Conservation (phyloP, 1,140 invertebrate species). For the Conus betulinus region DNA sequence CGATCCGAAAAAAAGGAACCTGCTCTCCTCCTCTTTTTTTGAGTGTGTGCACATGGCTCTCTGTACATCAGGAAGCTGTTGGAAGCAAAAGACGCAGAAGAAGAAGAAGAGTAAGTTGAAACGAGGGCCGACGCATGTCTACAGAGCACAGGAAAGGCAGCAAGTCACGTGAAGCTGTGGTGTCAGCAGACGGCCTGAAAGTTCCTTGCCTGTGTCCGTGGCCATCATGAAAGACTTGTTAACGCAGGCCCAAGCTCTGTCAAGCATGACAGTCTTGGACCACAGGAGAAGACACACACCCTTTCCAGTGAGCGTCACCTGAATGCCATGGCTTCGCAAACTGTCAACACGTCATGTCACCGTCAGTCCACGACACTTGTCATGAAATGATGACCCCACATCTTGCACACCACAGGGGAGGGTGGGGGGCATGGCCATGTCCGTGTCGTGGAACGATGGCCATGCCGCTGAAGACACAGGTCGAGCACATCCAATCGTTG, state of each 20-base stretch:
- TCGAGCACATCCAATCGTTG: slow-evolving; percentile 19
- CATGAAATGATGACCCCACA: not conserved
- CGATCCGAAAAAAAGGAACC: not conserved
- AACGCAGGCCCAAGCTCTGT: not conserved
- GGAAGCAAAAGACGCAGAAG: not conserved
- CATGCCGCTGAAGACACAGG: not conserved
- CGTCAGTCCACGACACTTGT: not conserved
- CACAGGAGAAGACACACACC: not conserved
- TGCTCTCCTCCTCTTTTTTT: not conserved
- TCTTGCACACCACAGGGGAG: too few species aligned
- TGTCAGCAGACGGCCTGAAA: not conserved
- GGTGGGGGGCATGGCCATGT: not conserved
- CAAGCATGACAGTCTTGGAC: not conserved
- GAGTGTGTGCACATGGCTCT: not conserved
- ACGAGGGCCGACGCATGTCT: not conserved
- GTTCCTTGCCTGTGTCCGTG: not conserved
- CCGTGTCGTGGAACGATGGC: not conserved
- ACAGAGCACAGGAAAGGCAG: slow-evolving; percentile 3
- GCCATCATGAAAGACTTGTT: slow-evolving; percentile 28
- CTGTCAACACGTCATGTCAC: not conserved
- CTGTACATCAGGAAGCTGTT: not conserved
- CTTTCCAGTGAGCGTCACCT: not conserved
- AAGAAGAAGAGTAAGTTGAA: not conserved
- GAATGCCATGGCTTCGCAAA: not conserved
- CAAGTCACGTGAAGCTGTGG: not conserved